Evolutionary conservation across 2,888 invertebrate genomes (phyloP).

Genomic region (Eurytoma adleriae): DNA sequence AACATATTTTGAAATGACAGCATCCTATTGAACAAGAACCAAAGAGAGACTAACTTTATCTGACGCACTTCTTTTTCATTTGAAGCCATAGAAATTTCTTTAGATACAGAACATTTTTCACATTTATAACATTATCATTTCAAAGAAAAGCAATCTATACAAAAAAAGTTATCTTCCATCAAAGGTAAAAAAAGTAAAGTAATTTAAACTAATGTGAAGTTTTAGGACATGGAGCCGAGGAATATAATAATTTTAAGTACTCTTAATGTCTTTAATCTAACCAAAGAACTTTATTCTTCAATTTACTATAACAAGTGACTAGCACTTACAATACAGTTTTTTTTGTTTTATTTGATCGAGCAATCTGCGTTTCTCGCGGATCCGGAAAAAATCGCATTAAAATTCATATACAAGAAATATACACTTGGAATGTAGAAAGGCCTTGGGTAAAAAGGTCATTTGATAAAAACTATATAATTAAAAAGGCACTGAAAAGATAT

Average conservation of each 20-base stretch:
- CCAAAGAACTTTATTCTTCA: slow-evolving; percentile 72
- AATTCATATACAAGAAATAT: slow-evolving; percentile 55
- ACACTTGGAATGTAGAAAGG: slow-evolving; percentile 56
- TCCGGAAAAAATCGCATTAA: slow-evolving; percentile 32
- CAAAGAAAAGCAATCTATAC: too few relatives aligned
- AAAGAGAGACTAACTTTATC: too few relatives aligned
- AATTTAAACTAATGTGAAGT: too few relatives aligned
- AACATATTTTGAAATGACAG: too few relatives aligned
- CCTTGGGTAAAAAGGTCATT: slow-evolving; percentile 36
- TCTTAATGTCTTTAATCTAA: slow-evolving; percentile 59
- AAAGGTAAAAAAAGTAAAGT: too few relatives aligned
- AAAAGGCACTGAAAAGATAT: slow-evolving; percentile 49
- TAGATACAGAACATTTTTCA: too few relatives aligned
- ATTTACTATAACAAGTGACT: slow-evolving; percentile 74
- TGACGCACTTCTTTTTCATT: too few relatives aligned
- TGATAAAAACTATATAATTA: slow-evolving; percentile 12
- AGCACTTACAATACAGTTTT: slow-evolving; percentile 71
- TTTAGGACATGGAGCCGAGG: too few relatives aligned
- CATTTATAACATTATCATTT: too few relatives aligned
- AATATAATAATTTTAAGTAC: neutral
- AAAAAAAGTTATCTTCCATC: too few relatives aligned
- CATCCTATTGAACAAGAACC: too few relatives aligned
- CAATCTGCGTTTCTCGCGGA: slow-evolving; percentile 19
- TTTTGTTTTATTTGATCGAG: slow-evolving; percentile 24
- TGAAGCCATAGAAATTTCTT: too few relatives aligned